Percentiles rank a stretch among this genome's conserved stretches.
Conservation (phyloP, 2,888 invertebrate genomes). For the Drosophila merina region DNA sequence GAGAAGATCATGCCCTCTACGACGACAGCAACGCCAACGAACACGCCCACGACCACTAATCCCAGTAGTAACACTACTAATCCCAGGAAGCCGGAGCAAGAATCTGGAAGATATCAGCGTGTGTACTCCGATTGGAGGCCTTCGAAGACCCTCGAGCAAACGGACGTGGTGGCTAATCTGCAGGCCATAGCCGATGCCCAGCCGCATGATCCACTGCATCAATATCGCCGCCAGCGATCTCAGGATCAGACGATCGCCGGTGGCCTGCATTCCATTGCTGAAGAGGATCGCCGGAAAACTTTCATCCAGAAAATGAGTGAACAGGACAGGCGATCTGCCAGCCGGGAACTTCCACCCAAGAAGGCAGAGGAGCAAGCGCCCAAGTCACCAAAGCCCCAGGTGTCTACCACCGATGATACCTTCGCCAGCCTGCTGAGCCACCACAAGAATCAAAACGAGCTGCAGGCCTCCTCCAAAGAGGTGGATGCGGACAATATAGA, state of each 20-base stretch:
- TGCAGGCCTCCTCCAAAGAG: conserved; percentile 87
- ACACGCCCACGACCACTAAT: conserved; percentile 53
- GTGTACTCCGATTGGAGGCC: conserved; percentile 93
- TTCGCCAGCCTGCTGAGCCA: conserved; percentile 71
- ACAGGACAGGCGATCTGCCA: conserved; percentile 84
- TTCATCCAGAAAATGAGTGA: conserved; percentile 86
- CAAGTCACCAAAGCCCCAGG: conserved; percentile 43
- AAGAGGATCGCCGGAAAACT: conserved; percentile 87
- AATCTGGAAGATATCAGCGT: conserved; percentile 85
- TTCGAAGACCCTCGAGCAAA: conserved; percentile 90
- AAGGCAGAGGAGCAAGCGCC: conserved; percentile 31
- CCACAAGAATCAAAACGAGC: conserved; percentile 77
- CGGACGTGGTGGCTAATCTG: conserved; percentile 92
- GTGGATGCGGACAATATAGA: conserved; percentile 96
- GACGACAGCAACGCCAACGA: conserved; percentile 55
- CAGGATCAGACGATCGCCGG: conserved; percentile 83
- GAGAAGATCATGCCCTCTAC: conserved; percentile 85
- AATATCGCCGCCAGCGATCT: conserved; percentile 86
- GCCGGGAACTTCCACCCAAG: conserved; percentile 55
- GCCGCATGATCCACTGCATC: conserved; percentile 85
- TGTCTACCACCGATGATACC: conserved; percentile 63
- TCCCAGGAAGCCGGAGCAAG: conserved; percentile 43
- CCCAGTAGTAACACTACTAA: conserved; percentile 44
- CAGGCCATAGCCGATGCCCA: conserved; percentile 90
- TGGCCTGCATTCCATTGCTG: conserved; percentile 86